A percentile compares a stretch with the other conserved stretches of the same genome.
Conservation (phyloP, 2,888 invertebrate species). For the Mesorhabditis spiculigera region DNA sequence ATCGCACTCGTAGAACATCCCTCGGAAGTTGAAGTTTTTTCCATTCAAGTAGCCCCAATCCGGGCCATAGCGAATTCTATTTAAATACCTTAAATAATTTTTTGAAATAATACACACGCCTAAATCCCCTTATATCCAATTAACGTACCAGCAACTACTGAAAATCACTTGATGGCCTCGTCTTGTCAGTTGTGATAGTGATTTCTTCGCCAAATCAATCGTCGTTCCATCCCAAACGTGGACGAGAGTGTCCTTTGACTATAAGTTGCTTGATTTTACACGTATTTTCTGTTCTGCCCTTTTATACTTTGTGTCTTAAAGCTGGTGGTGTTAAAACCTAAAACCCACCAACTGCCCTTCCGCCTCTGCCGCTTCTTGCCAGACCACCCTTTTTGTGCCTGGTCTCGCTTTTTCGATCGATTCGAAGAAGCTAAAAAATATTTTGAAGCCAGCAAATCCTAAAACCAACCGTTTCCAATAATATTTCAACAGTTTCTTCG, state of each 20-base stretch:
- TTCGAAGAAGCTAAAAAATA: constrained; percentile 10
- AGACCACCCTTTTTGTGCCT: constrained; percentile 18
- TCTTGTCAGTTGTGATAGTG: constrained; percentile 21
- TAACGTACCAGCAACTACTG: constrained; percentile 76
- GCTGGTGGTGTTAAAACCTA: no score
- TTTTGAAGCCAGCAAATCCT: neutral
- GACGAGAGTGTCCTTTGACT: constrained; percentile 63
- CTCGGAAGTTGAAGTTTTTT: constrained; percentile 10
- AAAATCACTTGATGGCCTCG: constrained; percentile 62
- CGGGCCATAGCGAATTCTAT: constrained; percentile 67
- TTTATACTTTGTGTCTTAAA: no score
- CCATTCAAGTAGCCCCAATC: constrained; percentile 22
- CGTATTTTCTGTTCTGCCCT: no score
- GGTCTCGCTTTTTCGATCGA: constrained; percentile 17
- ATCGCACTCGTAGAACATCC: constrained; percentile 59
- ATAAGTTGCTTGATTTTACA: no score
- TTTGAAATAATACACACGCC: neutral
- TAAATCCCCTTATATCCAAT: constrained; percentile 13
- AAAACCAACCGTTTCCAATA: constrained; percentile 17
- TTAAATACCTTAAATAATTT: constrained; percentile 71
- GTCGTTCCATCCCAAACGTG: constrained; percentile 73
- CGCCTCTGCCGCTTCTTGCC: constrained; percentile 65
- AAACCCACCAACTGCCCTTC: no score
- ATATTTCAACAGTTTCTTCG: constrained; percentile 17
- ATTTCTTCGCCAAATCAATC: constrained; percentile 15